These are phyloP conservation scores for Halocynthia aurantium DNA, from an alignment of 23 tunicate genomes.

Conservation along the genomic window DNA sequence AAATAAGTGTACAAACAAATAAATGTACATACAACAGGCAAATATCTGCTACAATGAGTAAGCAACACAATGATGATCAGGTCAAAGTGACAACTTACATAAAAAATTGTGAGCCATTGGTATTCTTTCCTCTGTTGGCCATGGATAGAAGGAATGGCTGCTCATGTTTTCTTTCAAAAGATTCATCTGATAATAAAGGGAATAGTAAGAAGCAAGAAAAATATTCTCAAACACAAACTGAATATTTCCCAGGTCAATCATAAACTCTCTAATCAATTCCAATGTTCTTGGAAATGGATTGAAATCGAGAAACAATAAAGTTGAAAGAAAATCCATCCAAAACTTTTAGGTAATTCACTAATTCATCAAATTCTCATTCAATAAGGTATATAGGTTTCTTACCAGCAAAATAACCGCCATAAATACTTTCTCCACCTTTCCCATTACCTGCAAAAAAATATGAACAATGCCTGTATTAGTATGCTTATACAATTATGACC, in stretches of 20 bases:
- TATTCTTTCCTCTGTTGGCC: slow-evolving; percentile 96
- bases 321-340: too few relatives aligned
- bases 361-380: too few relatives aligned
- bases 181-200: slow-evolving; percentile 62
- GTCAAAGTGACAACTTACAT: slow-evolving; percentile 39
- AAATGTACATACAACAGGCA: too few relatives aligned
- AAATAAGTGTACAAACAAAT: neutral
- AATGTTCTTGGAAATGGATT: neutral
- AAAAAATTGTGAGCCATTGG: slow-evolving; percentile 92
- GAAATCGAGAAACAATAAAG: too few relatives aligned
- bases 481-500: too few relatives aligned
- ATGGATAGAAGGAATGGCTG: slow-evolving; percentile 89
- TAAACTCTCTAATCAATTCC: neutral
- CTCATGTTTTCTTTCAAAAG: slow-evolving; percentile 70
- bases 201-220: neutral
- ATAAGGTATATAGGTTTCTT: neutral
- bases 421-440: slow-evolving; percentile 95
- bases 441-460: slow-evolving; percentile 67
- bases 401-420: slow-evolving; percentile 93
- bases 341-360: too few relatives aligned
- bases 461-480: too few relatives aligned
- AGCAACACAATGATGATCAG: neutral
- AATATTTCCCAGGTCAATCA: neutral
- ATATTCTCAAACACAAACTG: too few relatives aligned
- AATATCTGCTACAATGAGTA: neutral